phyloP scores from a whole-genome alignment of 2,888 invertebrate genomes.

The Eupithecia abbreviata region DNA sequence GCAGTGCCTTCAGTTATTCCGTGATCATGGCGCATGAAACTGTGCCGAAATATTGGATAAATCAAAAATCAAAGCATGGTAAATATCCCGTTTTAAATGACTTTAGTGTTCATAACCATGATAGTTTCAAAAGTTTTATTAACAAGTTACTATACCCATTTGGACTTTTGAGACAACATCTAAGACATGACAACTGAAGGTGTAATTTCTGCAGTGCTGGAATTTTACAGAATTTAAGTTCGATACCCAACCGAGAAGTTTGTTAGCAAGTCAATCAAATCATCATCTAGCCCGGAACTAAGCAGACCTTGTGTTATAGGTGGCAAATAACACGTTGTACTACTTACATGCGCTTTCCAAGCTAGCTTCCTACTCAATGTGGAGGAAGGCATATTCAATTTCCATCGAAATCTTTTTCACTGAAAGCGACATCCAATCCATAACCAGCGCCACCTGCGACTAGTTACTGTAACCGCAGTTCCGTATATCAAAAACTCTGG shows the following conservation, averaged over 20 bases:
- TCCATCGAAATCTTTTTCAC: conserved; percentile 1
- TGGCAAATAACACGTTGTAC: background rate
- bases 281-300: background rate
- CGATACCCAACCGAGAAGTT: background rate
- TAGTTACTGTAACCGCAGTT: conserved; percentile 34
- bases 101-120: no score
- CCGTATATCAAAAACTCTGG: conserved; percentile 39
- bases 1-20: no score
- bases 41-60: no score
- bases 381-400: background rate
- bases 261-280: background rate
- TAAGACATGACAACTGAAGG: background rate
- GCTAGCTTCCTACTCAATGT: background rate
- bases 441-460: conserved; percentile 37
- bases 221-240: background rate
- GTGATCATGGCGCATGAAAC: no score
- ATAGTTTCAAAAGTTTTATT: no score
- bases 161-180: background rate
- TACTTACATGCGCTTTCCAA: background rate
- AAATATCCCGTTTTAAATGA: no score
- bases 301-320: background rate
- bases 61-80: no score
- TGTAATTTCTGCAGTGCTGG: background rate
- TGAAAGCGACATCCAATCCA: conserved; percentile 9
- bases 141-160: background rate